A percentile compares a stretch with the other conserved stretches of the same genome.
Conservation (phyloP, 2,113 vertebrate genomes). For the Indicator maculatus region DNA sequence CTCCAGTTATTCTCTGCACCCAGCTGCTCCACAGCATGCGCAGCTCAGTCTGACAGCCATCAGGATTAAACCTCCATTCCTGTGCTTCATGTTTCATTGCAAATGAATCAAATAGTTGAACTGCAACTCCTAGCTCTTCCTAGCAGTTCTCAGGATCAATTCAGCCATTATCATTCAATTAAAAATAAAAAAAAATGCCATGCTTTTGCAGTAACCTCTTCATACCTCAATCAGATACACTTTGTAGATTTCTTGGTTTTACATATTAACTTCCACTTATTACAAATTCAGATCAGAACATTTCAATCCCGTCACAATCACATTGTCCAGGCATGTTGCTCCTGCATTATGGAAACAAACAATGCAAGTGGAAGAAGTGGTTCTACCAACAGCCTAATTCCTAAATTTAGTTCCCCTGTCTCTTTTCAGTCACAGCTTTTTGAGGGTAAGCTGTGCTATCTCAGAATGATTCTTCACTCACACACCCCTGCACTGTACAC, state of each 20-base stretch:
- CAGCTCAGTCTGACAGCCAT: background rate
- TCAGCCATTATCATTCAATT: background rate
- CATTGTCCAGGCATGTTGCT: background rate
- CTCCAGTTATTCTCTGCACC: background rate
- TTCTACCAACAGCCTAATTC: slow-evolving; percentile 4
- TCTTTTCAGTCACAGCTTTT: slow-evolving; percentile 62
- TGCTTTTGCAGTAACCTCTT: background rate
- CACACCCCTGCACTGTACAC: background rate
- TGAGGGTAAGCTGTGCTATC: slow-evolving; percentile 34
- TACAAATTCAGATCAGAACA: background rate
- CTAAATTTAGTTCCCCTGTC: slow-evolving; percentile 57
- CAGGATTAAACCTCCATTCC: background rate
- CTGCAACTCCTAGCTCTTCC: background rate
- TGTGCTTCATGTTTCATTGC: background rate
- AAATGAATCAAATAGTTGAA: background rate
- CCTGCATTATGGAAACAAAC: background rate
- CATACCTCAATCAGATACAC: background rate
- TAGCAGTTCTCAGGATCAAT: background rate
- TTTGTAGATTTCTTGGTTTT: background rate
- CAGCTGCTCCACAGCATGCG: background rate
- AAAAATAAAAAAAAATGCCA: background rate
- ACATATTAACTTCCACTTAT: background rate
- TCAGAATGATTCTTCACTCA: background rate
- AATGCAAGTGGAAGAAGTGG: background rate
- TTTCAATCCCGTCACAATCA: background rate